phyloP scores from a whole-genome alignment of 2,797 vertebrate genomes.

The Eospalax fontanierii region DNA sequence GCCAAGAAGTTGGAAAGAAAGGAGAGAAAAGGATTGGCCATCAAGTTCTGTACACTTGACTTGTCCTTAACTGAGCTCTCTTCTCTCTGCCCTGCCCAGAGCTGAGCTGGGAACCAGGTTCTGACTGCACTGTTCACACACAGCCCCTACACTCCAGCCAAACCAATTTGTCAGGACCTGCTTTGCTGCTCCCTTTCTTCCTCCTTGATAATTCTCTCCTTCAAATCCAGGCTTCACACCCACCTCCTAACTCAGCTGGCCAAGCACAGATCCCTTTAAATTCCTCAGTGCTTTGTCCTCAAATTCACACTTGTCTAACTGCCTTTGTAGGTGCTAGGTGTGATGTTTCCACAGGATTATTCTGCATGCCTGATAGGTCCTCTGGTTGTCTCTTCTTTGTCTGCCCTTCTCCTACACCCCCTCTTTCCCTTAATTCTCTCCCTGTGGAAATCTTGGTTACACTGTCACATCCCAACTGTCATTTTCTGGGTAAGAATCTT shows the following conservation, averaged over 20 bases:
- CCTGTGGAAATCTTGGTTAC: not conserved
- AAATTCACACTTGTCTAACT: not conserved
- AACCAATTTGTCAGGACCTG: conserved; percentile 3
- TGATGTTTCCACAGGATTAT: not conserved
- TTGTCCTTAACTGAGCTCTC: not conserved
- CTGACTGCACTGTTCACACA: not conserved
- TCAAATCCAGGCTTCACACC: not conserved
- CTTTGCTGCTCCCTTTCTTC: conserved; percentile 44
- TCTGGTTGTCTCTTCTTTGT: not conserved
- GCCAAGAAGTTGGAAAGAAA: not conserved
- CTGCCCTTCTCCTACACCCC: not conserved
- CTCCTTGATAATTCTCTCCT: not conserved
- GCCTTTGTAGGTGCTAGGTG: not conserved
- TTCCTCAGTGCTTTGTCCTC: not conserved
- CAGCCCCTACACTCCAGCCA: not conserved
- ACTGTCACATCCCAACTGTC: not conserved
- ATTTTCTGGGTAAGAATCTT: not conserved
- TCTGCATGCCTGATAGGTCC: fast-evolving
- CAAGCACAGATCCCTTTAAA: not conserved
- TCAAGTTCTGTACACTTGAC: not conserved
- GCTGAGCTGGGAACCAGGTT: not conserved
- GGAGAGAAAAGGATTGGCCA: too few species aligned
- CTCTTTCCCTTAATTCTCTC: not conserved
- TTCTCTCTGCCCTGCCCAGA: not conserved
- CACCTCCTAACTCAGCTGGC: not conserved